These are phyloP conservation scores for Polypedilum vanderplanki DNA, from an alignment of 1,140 invertebrate species.

Conservation along the genomic window DNA sequence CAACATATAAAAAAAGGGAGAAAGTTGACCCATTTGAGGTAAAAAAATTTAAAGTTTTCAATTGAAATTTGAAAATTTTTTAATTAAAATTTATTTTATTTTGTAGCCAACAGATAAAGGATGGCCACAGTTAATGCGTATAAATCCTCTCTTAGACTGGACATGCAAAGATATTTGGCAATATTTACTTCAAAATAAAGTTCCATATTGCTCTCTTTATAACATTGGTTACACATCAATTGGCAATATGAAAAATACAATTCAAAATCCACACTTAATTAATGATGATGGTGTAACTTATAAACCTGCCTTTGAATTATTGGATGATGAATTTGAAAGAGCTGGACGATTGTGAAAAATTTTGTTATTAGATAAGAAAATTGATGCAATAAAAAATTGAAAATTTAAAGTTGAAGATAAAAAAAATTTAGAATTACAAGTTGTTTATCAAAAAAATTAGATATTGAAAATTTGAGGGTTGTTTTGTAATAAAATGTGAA, in stretches of 20 bases:
- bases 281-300: slow-evolving; percentile 51
- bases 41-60: slow-evolving; percentile 35
- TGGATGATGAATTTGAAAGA: slow-evolving; percentile 61
- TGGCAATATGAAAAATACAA: slow-evolving; percentile 68
- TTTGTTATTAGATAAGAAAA: too few relatives aligned
- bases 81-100: slow-evolving; percentile 29
- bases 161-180: slow-evolving; percentile 82
- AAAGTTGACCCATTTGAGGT: slow-evolving; percentile 63
- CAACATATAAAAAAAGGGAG: slow-evolving; percentile 50
- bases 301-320: slow-evolving; percentile 71
- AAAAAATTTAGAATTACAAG: too few relatives aligned
- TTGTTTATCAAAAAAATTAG: too few relatives aligned
- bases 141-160: slow-evolving; percentile 87
- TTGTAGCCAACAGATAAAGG: slow-evolving; percentile 68
- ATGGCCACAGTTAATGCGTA: slow-evolving; percentile 82
- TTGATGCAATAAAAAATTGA: too few relatives aligned
- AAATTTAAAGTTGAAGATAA: too few relatives aligned
- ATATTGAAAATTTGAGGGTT: too few relatives aligned
- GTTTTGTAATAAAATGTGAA: too few relatives aligned
- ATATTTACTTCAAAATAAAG: slow-evolving; percentile 65
- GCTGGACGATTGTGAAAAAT: slow-evolving; percentile 50
- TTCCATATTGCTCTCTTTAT: slow-evolving; percentile 87
- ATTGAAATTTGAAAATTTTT: slow-evolving; percentile 26
- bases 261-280: slow-evolving; percentile 67
- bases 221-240: slow-evolving; percentile 86